Base-by-base conservation (phyloP, 2,888 invertebrate species). In the Catocala fraxini region DNA sequence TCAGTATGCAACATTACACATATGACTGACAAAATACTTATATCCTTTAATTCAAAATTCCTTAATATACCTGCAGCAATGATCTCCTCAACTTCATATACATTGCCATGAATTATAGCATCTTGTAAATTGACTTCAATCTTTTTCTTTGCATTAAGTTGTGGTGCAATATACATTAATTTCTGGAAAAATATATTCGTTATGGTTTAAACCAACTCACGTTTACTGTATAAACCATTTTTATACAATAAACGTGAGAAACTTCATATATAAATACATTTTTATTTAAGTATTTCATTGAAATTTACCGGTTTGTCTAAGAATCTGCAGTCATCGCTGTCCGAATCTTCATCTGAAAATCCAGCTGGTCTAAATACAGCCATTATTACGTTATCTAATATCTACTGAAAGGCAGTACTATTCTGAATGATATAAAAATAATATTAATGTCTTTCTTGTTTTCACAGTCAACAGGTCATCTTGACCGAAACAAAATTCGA, bases 311-410 rank as follows among this genome's bases (percentile, higher is more conserved):
- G 87, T 72, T 84, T 88, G 52, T 91, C 87, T 68, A 80, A 88
- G 79, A 87, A 92, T 42, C 88, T 89, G 71, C 85, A 91, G 58
- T 90, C 91, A 59, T 92, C 92, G 68, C 88, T 90, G 58, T 91
- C 90, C 0, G 90, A 83, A 71, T 93, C 92, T 6, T 91, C 90
- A 71, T 89, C 92, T 6, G 92, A 92, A 55, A 90, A 73, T 9
- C 93, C 93, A 42, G 92, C 93, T 9, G 93, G 93, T 75, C 92
- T 86, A 67, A 80, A 85, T 43, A 82, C 71, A 13, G 86, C 75
- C 89, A 88, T 88, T 46, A 6, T 71, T 25, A 48, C 45, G 48
- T 35, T 59, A 45, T 33, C 6, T 25, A 46, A 60, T 49, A 49
- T 13, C 13, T 25, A 25, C 25, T 25, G 4, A 25, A 25, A 25